phyloP scores from a whole-genome alignment of 2,888 invertebrate genomes.

The Campoplex nolae region DNA sequence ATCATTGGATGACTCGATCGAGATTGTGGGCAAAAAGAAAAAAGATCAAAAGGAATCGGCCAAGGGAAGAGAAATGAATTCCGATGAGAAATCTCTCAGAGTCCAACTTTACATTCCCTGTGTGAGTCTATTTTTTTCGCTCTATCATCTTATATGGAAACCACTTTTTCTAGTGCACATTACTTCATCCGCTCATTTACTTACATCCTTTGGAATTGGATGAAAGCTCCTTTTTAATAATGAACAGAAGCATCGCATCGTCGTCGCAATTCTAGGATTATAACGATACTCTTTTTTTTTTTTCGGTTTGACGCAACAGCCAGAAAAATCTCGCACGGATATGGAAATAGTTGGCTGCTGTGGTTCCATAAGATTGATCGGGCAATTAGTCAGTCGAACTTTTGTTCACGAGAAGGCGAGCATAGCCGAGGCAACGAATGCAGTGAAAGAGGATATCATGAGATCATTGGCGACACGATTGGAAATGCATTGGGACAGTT shows the following conservation, averaged over 20 bases:
- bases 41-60: slow-evolving; percentile 85
- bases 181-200: not conserved
- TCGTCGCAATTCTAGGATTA: too few relatives aligned
- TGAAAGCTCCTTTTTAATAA: too few relatives aligned
- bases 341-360: slow-evolving; percentile 83
- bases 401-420: slow-evolving; percentile 92
- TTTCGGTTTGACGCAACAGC: slow-evolving; percentile 61
- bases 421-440: slow-evolving; percentile 89
- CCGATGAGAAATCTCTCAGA: slow-evolving; percentile 86
- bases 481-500: slow-evolving; percentile 96
- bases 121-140: slow-evolving; percentile 85
- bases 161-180: not conserved
- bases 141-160: not conserved
- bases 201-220: too few relatives aligned
- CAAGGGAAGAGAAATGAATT: slow-evolving; percentile 83
- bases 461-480: slow-evolving; percentile 94
- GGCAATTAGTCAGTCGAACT: slow-evolving; percentile 91
- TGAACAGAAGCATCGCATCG: too few relatives aligned
- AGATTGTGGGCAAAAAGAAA: slow-evolving; percentile 88
- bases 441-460: slow-evolving; percentile 93
- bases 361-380: slow-evolving; percentile 90
- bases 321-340: slow-evolving; percentile 66
- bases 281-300: too few relatives aligned
- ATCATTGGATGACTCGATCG: slow-evolving; percentile 88
- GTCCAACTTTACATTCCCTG: slow-evolving; percentile 90